These are phyloP conservation scores for Anodontia alba DNA, from an alignment of 2,888 invertebrate species.

Conservation along the genomic window DNA sequence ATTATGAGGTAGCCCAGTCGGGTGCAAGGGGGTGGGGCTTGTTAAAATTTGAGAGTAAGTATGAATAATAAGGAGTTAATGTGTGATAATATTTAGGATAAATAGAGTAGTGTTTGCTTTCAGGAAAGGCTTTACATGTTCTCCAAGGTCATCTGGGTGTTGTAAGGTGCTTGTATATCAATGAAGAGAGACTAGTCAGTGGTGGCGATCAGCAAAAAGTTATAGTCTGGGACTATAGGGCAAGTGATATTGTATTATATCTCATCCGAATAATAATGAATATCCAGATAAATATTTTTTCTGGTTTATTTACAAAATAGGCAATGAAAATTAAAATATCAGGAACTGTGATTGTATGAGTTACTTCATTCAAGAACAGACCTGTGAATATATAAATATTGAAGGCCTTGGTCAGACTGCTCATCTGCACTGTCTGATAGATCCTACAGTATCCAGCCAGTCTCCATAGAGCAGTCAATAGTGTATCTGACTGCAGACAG, in stretches of 20 bases:
- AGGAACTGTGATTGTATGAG: neutral
- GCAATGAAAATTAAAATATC: neutral
- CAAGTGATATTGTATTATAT: conserved; percentile 36
- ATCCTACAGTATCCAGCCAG: no score
- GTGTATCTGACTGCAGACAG: no score
- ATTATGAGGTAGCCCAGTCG: no score
- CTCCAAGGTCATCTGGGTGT: conserved; percentile 80
- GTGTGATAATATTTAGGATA: no score
- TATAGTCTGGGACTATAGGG: conserved; percentile 82
- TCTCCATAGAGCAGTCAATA: no score
- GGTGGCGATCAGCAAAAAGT: conserved; percentile 83
- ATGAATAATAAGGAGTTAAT: no score
- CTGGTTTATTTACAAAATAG: neutral
- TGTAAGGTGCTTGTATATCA: conserved; percentile 80
- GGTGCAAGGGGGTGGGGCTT: no score
- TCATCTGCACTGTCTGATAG: no score
- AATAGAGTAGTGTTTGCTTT: no score
- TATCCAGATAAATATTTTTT: no score
- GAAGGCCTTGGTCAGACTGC: no score
- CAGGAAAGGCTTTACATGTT: conserved; percentile 66
- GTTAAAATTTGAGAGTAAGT: no score
- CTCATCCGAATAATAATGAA: neutral
- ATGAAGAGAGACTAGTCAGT: conserved; percentile 78
- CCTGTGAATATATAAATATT: neutral
- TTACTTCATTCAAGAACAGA: neutral